phyloP scores from a whole-genome alignment of 1,140 invertebrate species.

The Rhyzopertha dominica region DNA sequence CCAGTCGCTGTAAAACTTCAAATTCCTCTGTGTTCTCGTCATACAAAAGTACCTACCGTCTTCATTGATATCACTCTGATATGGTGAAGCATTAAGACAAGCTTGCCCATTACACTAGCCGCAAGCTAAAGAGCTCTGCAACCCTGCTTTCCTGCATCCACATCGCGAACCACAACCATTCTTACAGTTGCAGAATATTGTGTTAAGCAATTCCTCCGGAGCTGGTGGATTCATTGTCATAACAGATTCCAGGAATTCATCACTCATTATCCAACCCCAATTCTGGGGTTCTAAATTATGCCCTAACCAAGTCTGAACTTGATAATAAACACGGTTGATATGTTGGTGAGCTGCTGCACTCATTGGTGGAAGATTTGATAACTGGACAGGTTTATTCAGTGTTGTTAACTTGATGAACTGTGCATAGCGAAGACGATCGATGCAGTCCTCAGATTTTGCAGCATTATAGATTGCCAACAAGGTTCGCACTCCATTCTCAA shows the following conservation, averaged over 20 bases:
- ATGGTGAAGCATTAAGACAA: slow-evolving; percentile 10
- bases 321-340: slow-evolving; percentile 43
- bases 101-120: slow-evolving; percentile 2
- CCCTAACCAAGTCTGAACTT: slow-evolving; percentile 45
- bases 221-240: slow-evolving; percentile 33
- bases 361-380: slow-evolving; percentile 29
- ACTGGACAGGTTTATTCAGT: slow-evolving; percentile 18
- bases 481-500: slow-evolving; percentile 34
- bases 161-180: slow-evolving; percentile 6
- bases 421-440: slow-evolving; percentile 18
- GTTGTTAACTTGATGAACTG: too few species aligned
- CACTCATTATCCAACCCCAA: slow-evolving; percentile 40
- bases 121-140: slow-evolving; percentile 4
- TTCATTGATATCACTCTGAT: slow-evolving; percentile 15
- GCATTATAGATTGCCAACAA: slow-evolving; percentile 38
- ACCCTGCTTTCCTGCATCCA: slow-evolving; percentile 4
- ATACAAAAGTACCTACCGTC: too few species aligned
- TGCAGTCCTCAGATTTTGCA: slow-evolving; percentile 34
- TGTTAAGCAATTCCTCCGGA: slow-evolving; percentile 35
- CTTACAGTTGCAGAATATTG: slow-evolving; percentile 13
- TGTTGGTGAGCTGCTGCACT: slow-evolving; percentile 39
- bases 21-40: too few species aligned
- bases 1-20: too few species aligned
- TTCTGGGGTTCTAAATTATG: slow-evolving; percentile 40
- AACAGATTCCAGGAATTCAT: slow-evolving; percentile 39